Conservation (phyloP, 2,113 vertebrate species). For the Triplophysa tibetana region DNA sequence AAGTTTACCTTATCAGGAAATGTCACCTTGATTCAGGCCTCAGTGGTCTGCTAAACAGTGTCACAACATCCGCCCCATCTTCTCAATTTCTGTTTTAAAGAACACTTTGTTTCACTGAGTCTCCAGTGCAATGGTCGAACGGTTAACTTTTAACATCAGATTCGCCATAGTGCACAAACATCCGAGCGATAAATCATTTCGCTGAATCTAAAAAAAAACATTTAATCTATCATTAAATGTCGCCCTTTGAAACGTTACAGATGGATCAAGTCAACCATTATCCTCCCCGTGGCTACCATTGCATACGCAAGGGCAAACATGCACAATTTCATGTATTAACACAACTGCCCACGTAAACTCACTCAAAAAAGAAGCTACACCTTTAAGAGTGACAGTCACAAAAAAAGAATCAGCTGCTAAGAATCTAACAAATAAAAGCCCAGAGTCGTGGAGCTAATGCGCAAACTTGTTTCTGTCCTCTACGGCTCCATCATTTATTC, state of each 20-base stretch:
- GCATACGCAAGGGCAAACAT: not conserved
- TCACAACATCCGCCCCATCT: conserved; percentile 69
- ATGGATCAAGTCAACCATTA: conserved; percentile 22
- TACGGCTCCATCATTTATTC: conserved; percentile 99
- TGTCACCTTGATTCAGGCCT: conserved; percentile 77
- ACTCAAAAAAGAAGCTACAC: conserved; percentile 54
- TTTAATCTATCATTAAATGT: conserved; percentile 65
- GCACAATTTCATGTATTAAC: conserved; percentile 1
- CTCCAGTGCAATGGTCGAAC: conserved; percentile 53
- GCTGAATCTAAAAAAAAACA: conserved; percentile 68
- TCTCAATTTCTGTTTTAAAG: conserved; percentile 70
- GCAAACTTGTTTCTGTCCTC: conserved; percentile 99
- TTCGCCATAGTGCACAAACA: conserved; percentile 67
- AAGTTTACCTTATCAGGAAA: conserved; percentile 77
- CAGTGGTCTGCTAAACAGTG: conserved; percentile 73
- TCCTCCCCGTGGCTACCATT: conserved; percentile 17
- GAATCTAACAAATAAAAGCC: conserved; percentile 88
- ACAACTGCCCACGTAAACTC: conserved; percentile 21
- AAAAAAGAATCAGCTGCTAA: conserved; percentile 79
- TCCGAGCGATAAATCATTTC: conserved; percentile 71
- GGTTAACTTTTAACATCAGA: conserved; percentile 68
- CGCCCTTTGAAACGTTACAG: conserved; percentile 62
- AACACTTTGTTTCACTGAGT: conserved; percentile 57
- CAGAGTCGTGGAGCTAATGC: conserved; percentile 93
- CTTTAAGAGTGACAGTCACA: conserved; percentile 78